Evolutionary conservation across 2,888 invertebrate species (phyloP), one percentile per base, ranked within the genome.

Genomic region (Calameuta filiformis): DNA sequence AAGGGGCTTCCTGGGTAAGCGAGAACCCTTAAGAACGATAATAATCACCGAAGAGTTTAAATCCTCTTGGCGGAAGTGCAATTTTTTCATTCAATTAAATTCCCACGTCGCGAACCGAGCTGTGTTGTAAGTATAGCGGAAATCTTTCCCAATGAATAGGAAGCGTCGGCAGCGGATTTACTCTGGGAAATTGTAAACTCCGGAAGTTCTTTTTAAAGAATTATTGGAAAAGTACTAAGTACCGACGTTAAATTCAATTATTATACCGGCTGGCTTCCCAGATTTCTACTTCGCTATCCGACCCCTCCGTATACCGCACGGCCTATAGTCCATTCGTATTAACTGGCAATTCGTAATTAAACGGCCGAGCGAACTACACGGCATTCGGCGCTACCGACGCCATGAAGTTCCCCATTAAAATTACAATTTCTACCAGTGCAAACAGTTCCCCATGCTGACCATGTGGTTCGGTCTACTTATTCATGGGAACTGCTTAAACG

Each of bases 291-390:
- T 0, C 4, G 30, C 15, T 15, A 4, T 6, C 40, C 40, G 15
- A 15, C 15, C 40, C 37, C 40, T 15, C 40, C 15, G 15, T 40
- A 15, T 15, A 40, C 40, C 40, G 15, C 40, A 2, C 4, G 15
- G 40, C 40, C 40, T 79, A 33, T 33, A 77, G 75, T 77, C 80
- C 79, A 81, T 81, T 81, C 80, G 77, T 81, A 81, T 81, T 80
- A 83, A 81, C 81, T 81, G 77, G 71, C 79, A 71, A 77, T 80
- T 79, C 79, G 79, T 80, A 81, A 82, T 83, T 83, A 82, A 83
- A 79, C 78, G 77, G 71, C 68, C 77, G 69, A 40, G 74, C 73
- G 31, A 74, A 37, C 76, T 34, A 35, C 73, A 33, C n/a, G 12
- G 4, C 40, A 40, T 40, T 15, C 40, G 40, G 15, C 40, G 40